phyloP scores from a whole-genome alignment of 2,797 vertebrate genomes.

The Philypnodon macrostomus region DNA sequence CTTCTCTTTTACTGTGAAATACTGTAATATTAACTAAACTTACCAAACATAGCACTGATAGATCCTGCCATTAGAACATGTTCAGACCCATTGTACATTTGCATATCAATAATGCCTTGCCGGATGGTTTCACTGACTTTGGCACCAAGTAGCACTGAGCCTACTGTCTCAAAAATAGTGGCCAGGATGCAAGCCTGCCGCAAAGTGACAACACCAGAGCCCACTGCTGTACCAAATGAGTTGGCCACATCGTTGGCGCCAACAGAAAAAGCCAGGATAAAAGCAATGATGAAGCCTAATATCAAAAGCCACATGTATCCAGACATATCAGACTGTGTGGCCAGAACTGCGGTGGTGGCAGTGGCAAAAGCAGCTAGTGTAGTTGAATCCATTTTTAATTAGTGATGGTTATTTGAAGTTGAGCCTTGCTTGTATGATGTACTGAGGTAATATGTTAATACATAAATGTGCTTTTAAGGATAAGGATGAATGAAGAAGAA shows the following conservation, averaged over 20 bases:
- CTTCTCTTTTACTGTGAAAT: not conserved
- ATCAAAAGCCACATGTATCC: conserved; percentile 84
- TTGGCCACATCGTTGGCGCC: conserved; percentile 97
- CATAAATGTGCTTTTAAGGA: conserved; percentile 18
- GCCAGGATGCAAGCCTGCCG: conserved; percentile 91
- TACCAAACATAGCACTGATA: conserved; percentile 91
- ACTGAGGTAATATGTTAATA: conserved; percentile 66
- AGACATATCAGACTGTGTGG: conserved; percentile 60
- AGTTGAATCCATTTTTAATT: conserved; percentile 63
- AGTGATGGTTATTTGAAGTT: not conserved
- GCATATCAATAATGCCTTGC: conserved; percentile 88
- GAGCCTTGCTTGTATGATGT: not conserved
- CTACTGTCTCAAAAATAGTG: conserved; percentile 90
- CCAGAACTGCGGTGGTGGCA: conserved; percentile 45
- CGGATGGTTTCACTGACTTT: conserved; percentile 96
- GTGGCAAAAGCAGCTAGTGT: conserved; percentile 63
- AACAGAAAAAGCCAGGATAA: conserved; percentile 93
- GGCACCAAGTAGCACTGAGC: conserved; percentile 90
- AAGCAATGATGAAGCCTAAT: conserved; percentile 91
- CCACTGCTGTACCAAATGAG: conserved; percentile 95
- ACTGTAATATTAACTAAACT: conserved; percentile 40
- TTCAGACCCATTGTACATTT: conserved; percentile 81
- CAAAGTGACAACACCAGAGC: conserved; percentile 93
- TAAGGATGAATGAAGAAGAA: too few relatives aligned
- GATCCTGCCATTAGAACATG: conserved; percentile 88